These are phyloP conservation scores for Hecatera dysodea DNA, from an alignment of 2,888 invertebrate species.

Conservation along the genomic window DNA sequence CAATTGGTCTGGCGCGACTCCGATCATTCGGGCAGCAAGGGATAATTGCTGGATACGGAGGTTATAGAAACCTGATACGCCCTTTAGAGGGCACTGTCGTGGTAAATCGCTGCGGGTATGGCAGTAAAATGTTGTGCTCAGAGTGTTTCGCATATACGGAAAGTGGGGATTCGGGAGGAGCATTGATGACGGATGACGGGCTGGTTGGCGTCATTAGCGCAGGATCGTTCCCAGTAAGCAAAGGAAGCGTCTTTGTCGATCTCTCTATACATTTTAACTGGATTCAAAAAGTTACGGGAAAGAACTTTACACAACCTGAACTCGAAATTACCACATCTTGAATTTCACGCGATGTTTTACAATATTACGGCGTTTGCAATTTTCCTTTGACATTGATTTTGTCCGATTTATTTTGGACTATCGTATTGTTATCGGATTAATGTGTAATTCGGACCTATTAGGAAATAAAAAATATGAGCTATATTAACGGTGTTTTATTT, in stretches of 20 bases:
- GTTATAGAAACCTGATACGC: rapidly evolving
- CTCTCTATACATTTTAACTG: conserved; percentile 15
- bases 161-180: not conserved
- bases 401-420: no score
- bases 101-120: not conserved
- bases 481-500: no score
- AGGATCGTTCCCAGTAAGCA: not conserved
- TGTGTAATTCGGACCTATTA: no score
- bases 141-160: not conserved
- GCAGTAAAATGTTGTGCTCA: not conserved
- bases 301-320: not conserved
- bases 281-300: conserved; percentile 4
- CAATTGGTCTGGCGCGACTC: conserved; percentile 10
- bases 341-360: not conserved
- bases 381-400: no score
- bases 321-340: not conserved
- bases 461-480: no score
- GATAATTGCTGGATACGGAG: conserved; percentile 28
- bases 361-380: no score
- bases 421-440: no score
- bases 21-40: not conserved
- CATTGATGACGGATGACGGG: conserved; percentile 21
- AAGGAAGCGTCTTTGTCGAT: not conserved
- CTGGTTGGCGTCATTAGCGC: not conserved
- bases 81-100: conserved; percentile 20